phyloP scores from a whole-genome alignment of 1,140 invertebrate genomes.

The Drosophila jambulina region DNA sequence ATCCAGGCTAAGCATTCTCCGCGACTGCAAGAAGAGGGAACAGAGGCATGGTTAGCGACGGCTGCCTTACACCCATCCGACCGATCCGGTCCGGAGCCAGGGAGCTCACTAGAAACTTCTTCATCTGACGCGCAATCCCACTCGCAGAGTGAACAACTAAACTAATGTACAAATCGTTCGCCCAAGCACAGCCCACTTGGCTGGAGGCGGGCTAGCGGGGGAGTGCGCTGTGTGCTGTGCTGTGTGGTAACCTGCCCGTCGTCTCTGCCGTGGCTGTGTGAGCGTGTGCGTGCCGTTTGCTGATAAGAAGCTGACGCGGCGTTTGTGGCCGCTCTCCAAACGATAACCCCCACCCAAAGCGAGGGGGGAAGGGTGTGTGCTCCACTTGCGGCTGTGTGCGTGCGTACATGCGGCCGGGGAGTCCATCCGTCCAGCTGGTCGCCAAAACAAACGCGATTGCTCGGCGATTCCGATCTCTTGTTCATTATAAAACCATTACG shows the following conservation, averaged over 20 bases:
- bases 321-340: conserved; percentile 39
- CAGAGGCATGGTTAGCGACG: conserved; percentile 11
- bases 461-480: conserved; percentile 46
- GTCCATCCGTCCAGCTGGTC: conserved; percentile 23
- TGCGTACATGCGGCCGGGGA: conserved; percentile 1
- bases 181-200: conserved; percentile 49
- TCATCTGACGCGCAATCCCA: conserved; percentile 67
- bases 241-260: conserved; percentile 41
- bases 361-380: background rate
- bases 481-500: conserved; percentile 74
- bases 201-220: conserved; percentile 5
- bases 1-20: conserved; percentile 74
- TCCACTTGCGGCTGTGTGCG: conserved; percentile 1
- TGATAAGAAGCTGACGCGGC: conserved; percentile 73
- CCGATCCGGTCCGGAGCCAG: background rate
- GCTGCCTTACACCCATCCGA: background rate
- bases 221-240: conserved; percentile 9
- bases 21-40: conserved; percentile 58
- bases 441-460: conserved; percentile 17
- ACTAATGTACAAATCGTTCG: conserved; percentile 69
- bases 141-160: conserved; percentile 64
- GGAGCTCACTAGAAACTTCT: conserved; percentile 75
- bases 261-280: conserved; percentile 1
- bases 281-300: conserved; percentile 65
- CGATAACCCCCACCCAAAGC: conserved; percentile 58